Percentiles rank a stretch among this genome's conserved stretches.
These are phyloP conservation scores for Eudyptes chrysolophus DNA, from an alignment of 2,113 vertebrate species.

Conservation along the genomic window DNA sequence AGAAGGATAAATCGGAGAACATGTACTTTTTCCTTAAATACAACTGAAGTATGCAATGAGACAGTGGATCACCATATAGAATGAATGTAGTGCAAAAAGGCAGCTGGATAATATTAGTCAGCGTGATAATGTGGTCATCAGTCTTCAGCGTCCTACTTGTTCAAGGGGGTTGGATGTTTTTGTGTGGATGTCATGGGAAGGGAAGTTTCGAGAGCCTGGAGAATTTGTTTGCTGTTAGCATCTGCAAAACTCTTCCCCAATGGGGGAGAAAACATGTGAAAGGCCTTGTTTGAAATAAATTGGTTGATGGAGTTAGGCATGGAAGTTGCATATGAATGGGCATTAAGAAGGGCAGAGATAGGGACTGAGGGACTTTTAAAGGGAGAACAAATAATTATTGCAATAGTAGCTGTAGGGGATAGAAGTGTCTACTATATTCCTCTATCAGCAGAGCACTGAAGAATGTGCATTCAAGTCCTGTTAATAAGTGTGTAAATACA, in stretches of 20 bases:
- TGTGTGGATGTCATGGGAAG: not conserved
- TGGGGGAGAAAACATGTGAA: not conserved
- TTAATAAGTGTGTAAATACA: not conserved
- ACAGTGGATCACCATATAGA: not conserved
- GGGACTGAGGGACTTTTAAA: not conserved
- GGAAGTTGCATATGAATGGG: not conserved
- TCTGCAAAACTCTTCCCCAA: not conserved
- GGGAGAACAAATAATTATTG: not conserved
- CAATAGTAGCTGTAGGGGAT: not conserved
- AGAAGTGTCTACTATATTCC: not conserved
- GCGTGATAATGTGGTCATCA: not conserved
- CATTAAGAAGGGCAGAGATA: not conserved
- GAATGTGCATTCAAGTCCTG: not conserved
- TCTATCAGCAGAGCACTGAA: not conserved
- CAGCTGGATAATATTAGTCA: conserved; percentile 37
- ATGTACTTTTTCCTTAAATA: not conserved
- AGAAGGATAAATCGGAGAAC: not conserved
- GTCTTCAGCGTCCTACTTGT: not conserved
- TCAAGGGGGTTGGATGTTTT: not conserved
- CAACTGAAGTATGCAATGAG: not conserved
- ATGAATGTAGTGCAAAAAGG: not conserved
- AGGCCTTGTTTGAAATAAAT: not conserved
- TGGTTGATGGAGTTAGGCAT: not conserved
- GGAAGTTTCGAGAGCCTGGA: not conserved
- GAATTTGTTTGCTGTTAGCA: not conserved